phyloP scores from a whole-genome alignment of 92 coral and sea anemone species.

The Hydrozoanthus gracilis region DNA sequence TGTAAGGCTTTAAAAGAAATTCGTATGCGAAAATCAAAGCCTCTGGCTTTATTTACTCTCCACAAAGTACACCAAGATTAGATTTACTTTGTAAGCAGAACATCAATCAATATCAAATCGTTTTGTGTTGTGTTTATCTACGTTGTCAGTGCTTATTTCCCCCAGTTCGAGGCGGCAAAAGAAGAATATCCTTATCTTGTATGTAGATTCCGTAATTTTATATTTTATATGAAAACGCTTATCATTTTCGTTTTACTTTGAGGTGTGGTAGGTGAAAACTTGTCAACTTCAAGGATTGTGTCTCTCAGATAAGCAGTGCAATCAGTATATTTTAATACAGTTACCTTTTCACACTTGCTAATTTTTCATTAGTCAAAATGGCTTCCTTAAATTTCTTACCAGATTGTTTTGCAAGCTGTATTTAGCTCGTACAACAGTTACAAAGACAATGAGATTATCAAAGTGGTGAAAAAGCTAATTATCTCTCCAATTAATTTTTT shows the following conservation, averaged over 20 bases:
- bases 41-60: neutral
- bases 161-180: neutral
- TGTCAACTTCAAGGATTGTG: neutral
- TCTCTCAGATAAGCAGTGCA: neutral
- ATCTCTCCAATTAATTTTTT: conserved; percentile 37
- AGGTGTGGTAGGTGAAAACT: neutral
- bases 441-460: conserved; percentile 16
- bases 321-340: neutral
- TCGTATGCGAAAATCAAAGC: neutral
- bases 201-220: neutral
- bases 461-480: conserved; percentile 16
- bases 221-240: neutral
- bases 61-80: neutral
- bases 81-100: neutral
- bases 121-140: neutral
- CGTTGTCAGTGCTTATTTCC: neutral
- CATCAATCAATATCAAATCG: conserved; percentile 16
- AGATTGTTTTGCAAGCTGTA: neutral
- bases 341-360: neutral
- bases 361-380: neutral
- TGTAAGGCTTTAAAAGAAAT: too few species aligned
- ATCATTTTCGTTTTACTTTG: too few species aligned
- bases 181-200: neutral
- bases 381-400: neutral
- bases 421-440: neutral